Evolutionary conservation across 1,140 invertebrate species (phyloP).

Genomic region (Dendroctonus ponderosae): DNA sequence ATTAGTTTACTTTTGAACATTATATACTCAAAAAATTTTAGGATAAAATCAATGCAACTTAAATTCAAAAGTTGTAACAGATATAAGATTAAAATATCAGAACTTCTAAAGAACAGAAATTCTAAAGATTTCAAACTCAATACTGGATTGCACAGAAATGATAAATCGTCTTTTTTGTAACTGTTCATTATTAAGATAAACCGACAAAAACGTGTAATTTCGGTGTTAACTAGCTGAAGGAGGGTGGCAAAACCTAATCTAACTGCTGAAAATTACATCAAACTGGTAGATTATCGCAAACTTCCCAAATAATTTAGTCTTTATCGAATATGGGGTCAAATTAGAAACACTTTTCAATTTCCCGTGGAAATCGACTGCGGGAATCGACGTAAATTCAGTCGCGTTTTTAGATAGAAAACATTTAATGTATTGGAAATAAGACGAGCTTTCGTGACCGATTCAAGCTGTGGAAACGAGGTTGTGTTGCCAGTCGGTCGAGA

Average conservation of each 20-base stretch:
- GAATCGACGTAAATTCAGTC: constrained; percentile 18
- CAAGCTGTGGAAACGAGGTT: too few species aligned
- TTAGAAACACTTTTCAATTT: constrained; percentile 42
- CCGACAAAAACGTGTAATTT: constrained; percentile 30
- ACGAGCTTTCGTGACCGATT: too few species aligned
- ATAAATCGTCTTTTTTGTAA: constrained; percentile 6
- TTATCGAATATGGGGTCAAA: constrained; percentile 40
- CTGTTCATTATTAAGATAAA: constrained; percentile 24
- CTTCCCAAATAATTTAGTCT: constrained; percentile 29
- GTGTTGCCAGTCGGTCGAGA: too few species aligned
- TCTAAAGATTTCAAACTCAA: too few species aligned
- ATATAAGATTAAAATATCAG: too few species aligned
- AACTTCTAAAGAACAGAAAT: too few species aligned
- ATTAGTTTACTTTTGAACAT: too few species aligned
- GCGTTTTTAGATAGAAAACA: neutral
- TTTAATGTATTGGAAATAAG: too few species aligned
- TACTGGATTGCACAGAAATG: too few species aligned
- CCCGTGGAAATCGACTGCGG: constrained; percentile 36
- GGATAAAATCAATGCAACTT: too few species aligned
- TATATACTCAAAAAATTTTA: too few species aligned
- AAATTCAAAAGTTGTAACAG: too few species aligned
- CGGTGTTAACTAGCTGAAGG: constrained; percentile 13
- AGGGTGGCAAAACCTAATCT: constrained; percentile 26
- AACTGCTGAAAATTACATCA: constrained; percentile 28
- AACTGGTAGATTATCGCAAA: constrained; percentile 19